Conservation (phyloP, 2,888 invertebrate species). For the Ophioninae sp. region DNA sequence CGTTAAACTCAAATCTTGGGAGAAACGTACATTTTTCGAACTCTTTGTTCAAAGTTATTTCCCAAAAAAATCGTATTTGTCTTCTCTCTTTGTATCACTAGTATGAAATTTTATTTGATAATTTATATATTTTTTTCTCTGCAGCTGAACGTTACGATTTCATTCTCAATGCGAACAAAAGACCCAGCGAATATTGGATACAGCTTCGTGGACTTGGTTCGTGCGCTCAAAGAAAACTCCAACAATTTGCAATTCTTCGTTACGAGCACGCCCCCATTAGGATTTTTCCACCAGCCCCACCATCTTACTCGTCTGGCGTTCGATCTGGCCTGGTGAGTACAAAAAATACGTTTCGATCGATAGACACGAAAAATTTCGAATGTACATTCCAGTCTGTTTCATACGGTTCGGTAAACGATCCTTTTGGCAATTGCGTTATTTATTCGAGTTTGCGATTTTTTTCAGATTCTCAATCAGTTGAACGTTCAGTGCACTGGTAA, state of each 20-base stretch:
- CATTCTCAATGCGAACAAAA: conserved; percentile 81
- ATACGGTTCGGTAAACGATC: not conserved
- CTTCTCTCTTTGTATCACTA: conserved; percentile 67
- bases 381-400: not conserved
- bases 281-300: conserved; percentile 73
- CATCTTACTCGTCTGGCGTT: conserved; percentile 74
- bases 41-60: not conserved
- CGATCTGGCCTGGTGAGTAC: conserved; percentile 77
- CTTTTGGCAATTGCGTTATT: not conserved
- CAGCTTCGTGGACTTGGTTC: conserved; percentile 81
- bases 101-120: conserved; percentile 82
- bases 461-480: conserved; percentile 89
- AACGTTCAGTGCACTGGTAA: conserved; percentile 88
- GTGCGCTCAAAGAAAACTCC: conserved; percentile 76
- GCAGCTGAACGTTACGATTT: conserved; percentile 86
- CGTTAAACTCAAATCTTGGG: too few relatives aligned
- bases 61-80: not conserved
- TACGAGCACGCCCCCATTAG: conserved; percentile 71
- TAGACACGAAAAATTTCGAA: not conserved
- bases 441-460: conserved; percentile 25
- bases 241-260: conserved; percentile 82
- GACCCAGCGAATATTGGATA: conserved; percentile 82
- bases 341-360: conserved; percentile 71
- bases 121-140: conserved; percentile 60
- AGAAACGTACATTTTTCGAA: too few relatives aligned